Conservation (phyloP, 2,888 invertebrate genomes). For the Dromius quadrimaculatus region DNA sequence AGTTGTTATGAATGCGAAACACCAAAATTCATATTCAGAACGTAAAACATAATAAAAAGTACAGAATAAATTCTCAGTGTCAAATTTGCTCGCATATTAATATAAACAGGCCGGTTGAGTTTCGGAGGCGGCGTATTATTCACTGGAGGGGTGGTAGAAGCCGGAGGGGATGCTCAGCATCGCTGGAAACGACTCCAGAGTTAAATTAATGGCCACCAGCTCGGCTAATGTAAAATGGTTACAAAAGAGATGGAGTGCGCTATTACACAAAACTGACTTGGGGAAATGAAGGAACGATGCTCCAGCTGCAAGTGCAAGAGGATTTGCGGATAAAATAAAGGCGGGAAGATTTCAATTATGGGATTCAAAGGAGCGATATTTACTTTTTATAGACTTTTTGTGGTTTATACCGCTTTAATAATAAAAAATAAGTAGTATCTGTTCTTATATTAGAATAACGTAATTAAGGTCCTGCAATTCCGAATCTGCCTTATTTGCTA, state of each 20-base stretch:
- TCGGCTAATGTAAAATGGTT: conserved; percentile 50
- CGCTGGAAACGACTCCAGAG: conserved; percentile 20
- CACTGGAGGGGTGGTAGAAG: conserved; percentile 10
- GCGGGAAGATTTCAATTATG: conserved; percentile 17
- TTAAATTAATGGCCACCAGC: conserved; percentile 50
- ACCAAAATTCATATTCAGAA: conserved; percentile 48
- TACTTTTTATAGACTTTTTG: conserved; percentile 3
- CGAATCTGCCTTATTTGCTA: too few species aligned
- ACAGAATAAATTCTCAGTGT: conserved; percentile 48
- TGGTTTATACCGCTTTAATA: too few species aligned
- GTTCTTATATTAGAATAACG: too few species aligned
- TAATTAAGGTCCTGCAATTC: too few species aligned
- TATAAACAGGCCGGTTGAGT: conserved; percentile 52
- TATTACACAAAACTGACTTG: conserved; percentile 47
- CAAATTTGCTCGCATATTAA: conserved; percentile 50
- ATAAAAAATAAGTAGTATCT: too few species aligned
- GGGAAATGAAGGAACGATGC: conserved; percentile 36
- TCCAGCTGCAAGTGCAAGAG: conserved; percentile 12
- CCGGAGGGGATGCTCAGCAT: conserved; percentile 5
- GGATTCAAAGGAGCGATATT: not conserved
- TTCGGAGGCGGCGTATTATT: conserved; percentile 37
- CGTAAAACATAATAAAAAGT: conserved; percentile 51
- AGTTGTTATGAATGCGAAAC: conserved; percentile 50
- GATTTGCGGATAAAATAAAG: conserved; percentile 32
- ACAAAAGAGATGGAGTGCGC: conserved; percentile 48